Percentiles rank a stretch among this genome's conserved stretches.
Evolutionary conservation across 2,113 vertebrate genomes (phyloP).

Genomic region (Uropsilus gracilis): DNA sequence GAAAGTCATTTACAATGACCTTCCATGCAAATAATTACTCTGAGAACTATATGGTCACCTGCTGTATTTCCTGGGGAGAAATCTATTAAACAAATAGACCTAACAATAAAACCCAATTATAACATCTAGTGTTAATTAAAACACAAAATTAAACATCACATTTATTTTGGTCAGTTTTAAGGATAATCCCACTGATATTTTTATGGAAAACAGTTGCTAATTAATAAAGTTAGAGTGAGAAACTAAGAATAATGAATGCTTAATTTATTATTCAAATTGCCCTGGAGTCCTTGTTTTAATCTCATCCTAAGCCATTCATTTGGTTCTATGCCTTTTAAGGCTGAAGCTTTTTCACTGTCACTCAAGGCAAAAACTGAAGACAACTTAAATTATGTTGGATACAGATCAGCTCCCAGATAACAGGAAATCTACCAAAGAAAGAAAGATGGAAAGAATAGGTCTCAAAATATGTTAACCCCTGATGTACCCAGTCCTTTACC

Average conservation of each 20-base stretch:
- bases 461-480: background rate
- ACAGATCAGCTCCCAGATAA: conserved; percentile 31
- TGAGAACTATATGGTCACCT: background rate
- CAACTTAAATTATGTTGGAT: conserved; percentile 23
- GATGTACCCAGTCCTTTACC: background rate
- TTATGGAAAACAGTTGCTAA: conserved; percentile 56
- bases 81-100: background rate
- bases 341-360: conserved; percentile 31
- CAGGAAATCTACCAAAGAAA: background rate
- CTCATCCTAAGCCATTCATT: conserved; percentile 34
- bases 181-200: background rate
- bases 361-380: conserved; percentile 42
- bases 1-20: background rate
- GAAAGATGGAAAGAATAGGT: background rate
- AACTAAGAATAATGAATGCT: background rate
- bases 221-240: conserved; percentile 33
- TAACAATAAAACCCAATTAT: background rate
- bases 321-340: conserved; percentile 8
- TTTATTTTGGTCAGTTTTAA: conserved; percentile 33
- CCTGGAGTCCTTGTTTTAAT: conserved; percentile 25
- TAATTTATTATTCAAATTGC: conserved; percentile 43
- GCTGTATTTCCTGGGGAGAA: conserved; percentile 24
- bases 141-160: conserved; percentile 10
- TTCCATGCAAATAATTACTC: background rate
- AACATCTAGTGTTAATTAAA: conserved; percentile 44